A percentile compares a stretch with the other conserved stretches of the same genome.
These are phyloP conservation scores for Phrynocephalus forsythii DNA, from an alignment of 2,797 vertebrate genomes.

Conservation along the genomic window DNA sequence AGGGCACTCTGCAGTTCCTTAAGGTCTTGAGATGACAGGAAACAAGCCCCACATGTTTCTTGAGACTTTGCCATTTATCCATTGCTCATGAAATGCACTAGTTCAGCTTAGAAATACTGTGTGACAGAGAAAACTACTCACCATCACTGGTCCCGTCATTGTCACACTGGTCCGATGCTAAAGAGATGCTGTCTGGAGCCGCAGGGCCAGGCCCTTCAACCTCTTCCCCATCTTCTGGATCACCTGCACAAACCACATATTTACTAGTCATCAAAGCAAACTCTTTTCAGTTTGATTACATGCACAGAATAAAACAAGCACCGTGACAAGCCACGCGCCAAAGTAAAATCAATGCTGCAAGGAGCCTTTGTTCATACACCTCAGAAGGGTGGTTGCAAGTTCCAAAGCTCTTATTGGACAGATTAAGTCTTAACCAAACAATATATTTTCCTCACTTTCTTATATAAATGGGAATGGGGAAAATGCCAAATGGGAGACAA, in stretches of 20 bases:
- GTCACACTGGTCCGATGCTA: constrained; percentile 89
- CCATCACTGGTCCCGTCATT: constrained; percentile 86
- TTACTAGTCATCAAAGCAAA: constrained; percentile 39
- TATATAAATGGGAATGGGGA: not conserved
- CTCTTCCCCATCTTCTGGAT: constrained; percentile 84
- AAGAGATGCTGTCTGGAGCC: constrained; percentile 84
- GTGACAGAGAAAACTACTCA: constrained; percentile 74
- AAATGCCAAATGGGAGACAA: not conserved
- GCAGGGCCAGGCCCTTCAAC: constrained; percentile 79
- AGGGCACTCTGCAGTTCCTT: constrained; percentile 85
- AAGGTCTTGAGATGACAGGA: constrained; percentile 68
- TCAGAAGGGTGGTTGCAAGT: rapidly evolving
- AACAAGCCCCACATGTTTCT: constrained; percentile 48
- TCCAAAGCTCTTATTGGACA: not conserved
- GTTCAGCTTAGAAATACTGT: constrained; percentile 30
- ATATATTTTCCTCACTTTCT: not conserved
- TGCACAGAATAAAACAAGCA: not conserved
- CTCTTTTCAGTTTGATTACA: not conserved
- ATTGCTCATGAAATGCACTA: constrained; percentile 53
- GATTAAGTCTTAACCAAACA: rapidly evolving
- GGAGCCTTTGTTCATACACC: not conserved
- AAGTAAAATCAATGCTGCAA: constrained; percentile 17
- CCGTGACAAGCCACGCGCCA: not conserved
- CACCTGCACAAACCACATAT: constrained; percentile 73
- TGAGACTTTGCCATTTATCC: constrained; percentile 54